phyloP scores from a whole-genome alignment of 1,140 invertebrate genomes.

The Carcinoscorpius rotundicauda region DNA sequence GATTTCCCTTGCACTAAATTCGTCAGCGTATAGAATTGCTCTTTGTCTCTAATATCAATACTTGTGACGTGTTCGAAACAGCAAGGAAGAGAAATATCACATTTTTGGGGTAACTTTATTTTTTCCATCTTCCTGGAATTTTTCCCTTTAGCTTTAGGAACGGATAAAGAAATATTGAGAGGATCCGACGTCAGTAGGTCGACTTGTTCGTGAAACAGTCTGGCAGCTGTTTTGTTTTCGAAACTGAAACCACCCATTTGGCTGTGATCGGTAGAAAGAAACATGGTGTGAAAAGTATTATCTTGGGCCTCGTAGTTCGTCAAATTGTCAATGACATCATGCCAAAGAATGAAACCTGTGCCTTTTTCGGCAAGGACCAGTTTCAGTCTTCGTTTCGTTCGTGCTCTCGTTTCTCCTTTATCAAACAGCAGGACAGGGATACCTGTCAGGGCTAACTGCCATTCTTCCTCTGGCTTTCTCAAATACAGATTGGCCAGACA shows the following conservation, averaged over 20 bases:
- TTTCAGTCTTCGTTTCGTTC: conserved; percentile 55
- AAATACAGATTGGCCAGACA: conserved; percentile 66
- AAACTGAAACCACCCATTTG: conserved; percentile 56
- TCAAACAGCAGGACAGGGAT: conserved; percentile 69
- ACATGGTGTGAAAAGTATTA: conserved; percentile 68
- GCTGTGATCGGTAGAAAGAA: conserved; percentile 53
- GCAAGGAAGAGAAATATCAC: too few species aligned
- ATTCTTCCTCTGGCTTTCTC: conserved; percentile 41
- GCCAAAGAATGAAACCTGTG: conserved; percentile 73
- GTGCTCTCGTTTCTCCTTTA: conserved; percentile 53
- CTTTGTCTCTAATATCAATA: too few species aligned
- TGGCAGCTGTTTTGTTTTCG: conserved; percentile 56
- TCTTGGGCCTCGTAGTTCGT: conserved; percentile 44
- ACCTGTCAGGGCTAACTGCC: conserved; percentile 63
- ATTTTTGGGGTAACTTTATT: too few species aligned
- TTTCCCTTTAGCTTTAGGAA: conserved; percentile 45
- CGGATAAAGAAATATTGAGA: conserved; percentile 61
- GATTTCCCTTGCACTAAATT: too few species aligned
- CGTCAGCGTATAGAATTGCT: too few species aligned
- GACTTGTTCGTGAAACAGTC: conserved; percentile 51
- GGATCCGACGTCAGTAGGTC: conserved; percentile 59
- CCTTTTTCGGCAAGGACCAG: conserved; percentile 70
- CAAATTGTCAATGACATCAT: conserved; percentile 58
- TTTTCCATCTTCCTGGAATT: not conserved
- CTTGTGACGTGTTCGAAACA: too few species aligned